These are phyloP conservation scores for Pardosa pseudoannulata DNA, from an alignment of 2,888 invertebrate species.

Conservation along the genomic window DNA sequence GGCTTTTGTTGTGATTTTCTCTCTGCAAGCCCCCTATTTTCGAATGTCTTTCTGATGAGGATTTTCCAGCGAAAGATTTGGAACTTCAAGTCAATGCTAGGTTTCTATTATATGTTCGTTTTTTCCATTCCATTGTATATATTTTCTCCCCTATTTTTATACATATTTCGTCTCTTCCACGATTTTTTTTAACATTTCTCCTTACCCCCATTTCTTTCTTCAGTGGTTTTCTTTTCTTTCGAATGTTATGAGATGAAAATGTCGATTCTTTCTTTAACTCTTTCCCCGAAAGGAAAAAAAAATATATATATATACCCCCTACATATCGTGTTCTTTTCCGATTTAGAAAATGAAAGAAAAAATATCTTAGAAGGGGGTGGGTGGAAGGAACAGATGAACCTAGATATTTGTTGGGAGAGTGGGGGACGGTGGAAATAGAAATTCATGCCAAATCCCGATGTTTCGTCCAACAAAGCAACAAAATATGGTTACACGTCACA, in stretches of 20 bases:
- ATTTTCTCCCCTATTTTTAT: constrained; percentile 16
- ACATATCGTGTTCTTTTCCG: constrained; percentile 61
- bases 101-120: constrained; percentile 65
- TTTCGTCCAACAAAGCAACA: constrained; percentile 69
- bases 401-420: neutral
- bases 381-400: constrained; percentile 12
- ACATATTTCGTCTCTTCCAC: constrained; percentile 13
- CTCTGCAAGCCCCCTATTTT: constrained; percentile 6
- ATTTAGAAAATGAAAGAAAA: constrained; percentile 28
- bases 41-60: constrained; percentile 72
- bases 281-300: constrained; percentile 10
- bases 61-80: constrained; percentile 68
- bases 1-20: constrained; percentile 16
- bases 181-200: neutral
- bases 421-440: constrained; percentile 58
- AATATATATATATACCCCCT: constrained; percentile 9
- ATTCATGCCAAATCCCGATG: constrained; percentile 71
- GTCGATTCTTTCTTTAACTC: constrained; percentile 71
- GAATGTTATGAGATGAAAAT: constrained; percentile 71
- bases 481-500: constrained; percentile 71
- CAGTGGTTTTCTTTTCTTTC: constrained; percentile 52
- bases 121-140: constrained; percentile 33
- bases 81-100: constrained; percentile 69
- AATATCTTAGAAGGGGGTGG: constrained; percentile 3
- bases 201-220: constrained; percentile 15